phyloP scores from a whole-genome alignment of 1,140 invertebrate species.

The Drosophila kepulauana region DNA sequence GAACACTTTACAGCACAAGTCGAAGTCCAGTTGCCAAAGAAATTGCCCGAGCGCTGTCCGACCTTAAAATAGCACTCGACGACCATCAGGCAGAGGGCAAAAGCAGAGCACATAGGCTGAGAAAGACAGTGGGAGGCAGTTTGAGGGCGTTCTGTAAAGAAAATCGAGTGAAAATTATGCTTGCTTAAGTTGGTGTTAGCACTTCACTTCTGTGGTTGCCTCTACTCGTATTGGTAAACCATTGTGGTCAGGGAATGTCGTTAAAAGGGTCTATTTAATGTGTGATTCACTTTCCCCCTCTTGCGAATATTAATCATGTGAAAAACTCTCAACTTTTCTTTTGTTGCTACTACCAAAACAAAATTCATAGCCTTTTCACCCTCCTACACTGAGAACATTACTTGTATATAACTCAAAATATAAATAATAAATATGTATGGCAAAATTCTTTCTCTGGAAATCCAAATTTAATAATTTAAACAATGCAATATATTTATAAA shows the following conservation, averaged over 20 bases:
- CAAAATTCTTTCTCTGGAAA: background rate
- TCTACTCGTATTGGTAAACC: slow-evolving; percentile 41
- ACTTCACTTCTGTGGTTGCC: slow-evolving; percentile 37
- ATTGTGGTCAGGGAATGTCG: slow-evolving; percentile 35
- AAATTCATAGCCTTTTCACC: background rate
- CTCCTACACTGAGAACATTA: background rate
- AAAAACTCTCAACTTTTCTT: slow-evolving; percentile 41
- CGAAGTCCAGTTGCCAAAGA: slow-evolving; percentile 18
- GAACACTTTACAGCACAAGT: slow-evolving; percentile 43
- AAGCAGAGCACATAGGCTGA: background rate
- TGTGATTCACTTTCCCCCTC: background rate
- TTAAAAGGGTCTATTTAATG: slow-evolving; percentile 12
- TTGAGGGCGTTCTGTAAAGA: background rate
- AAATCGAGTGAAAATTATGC: slow-evolving; percentile 36
- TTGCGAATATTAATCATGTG: slow-evolving; percentile 3
- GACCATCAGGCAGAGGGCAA: background rate
- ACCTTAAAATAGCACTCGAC: slow-evolving; percentile 18
- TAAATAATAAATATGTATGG: background rate
- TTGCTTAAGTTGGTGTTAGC: slow-evolving; percentile 8
- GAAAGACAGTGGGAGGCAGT: background rate
- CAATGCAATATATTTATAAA: no score
- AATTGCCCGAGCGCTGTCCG: slow-evolving; percentile 5
- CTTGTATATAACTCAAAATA: no score
- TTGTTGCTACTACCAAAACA: background rate
- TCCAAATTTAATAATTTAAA: no score